Evolutionary conservation across 2,888 invertebrate species (phyloP).

Genomic region (Drosophila nr. perissopoda): DNA sequence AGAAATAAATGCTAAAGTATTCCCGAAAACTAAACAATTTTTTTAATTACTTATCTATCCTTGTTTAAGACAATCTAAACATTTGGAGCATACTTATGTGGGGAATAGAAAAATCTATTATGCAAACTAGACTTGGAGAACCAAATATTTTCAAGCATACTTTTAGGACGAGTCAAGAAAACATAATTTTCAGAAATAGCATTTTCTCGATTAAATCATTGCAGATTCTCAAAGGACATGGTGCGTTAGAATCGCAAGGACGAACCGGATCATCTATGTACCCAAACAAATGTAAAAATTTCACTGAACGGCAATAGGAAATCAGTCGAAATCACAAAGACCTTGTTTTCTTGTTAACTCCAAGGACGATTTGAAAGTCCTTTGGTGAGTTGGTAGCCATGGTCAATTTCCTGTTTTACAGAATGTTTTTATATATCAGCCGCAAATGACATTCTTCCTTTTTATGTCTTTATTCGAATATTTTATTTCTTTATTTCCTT

Average conservation of each 20-base stretch:
- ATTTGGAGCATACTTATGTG: not conserved
- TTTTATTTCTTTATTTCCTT: not conserved
- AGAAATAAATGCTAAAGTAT: conserved; percentile 62
- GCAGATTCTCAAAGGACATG: not conserved
- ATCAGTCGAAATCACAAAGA: not conserved
- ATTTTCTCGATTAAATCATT: not conserved
- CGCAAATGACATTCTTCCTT: not conserved
- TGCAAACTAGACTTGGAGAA: not conserved
- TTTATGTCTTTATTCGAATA: not conserved
- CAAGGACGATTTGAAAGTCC: not conserved
- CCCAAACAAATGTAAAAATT: not conserved
- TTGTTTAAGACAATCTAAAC: not conserved
- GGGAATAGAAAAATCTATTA: not conserved
- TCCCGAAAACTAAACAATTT: conserved; percentile 26
- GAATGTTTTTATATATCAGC: not conserved
- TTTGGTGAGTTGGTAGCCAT: not conserved
- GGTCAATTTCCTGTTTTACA: not conserved
- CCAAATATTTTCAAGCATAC: not conserved
- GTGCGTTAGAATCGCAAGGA: not conserved
- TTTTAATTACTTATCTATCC: too few relatives aligned
- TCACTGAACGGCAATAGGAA: not conserved
- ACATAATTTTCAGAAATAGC: not conserved
- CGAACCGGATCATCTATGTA: not conserved
- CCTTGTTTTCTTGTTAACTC: not conserved
- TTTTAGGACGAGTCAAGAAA: not conserved